Conservation (phyloP, 2,797 vertebrate species). For the Rhinogobio ventralis region DNA sequence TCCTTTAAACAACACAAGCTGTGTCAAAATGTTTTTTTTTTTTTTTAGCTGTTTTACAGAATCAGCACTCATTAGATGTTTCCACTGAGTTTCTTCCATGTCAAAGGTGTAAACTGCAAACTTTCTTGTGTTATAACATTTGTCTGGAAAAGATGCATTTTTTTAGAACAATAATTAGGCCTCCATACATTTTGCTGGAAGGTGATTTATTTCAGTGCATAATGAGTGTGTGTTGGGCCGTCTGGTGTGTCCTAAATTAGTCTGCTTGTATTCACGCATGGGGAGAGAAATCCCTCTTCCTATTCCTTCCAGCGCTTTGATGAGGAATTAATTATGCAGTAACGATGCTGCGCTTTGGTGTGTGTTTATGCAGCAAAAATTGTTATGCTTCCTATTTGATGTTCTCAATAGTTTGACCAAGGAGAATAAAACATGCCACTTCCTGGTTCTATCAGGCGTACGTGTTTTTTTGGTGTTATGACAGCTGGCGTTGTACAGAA, state of each 20-base stretch:
- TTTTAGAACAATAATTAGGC: constrained; percentile 42
- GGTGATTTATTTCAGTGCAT: constrained; percentile 51
- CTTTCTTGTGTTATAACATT: constrained; percentile 6
- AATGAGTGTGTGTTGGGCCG: constrained; percentile 45
- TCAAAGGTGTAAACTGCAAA: constrained; percentile 10
- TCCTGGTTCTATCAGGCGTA: neutral
- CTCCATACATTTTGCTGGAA: constrained; percentile 24
- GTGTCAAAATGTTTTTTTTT: neutral
- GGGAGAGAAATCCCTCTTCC: constrained; percentile 48
- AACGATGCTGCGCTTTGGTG: constrained; percentile 39
- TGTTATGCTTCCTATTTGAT: constrained; percentile 39
- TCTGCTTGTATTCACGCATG: constrained; percentile 35
- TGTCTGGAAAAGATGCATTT: constrained; percentile 3
- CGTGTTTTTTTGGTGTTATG: neutral
- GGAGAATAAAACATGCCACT: constrained; percentile 40
- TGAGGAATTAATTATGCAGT: constrained; percentile 58
- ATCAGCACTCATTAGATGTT: neutral
- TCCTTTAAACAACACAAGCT: neutral
- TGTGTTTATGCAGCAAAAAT: constrained; percentile 21
- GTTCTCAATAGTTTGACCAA: constrained; percentile 40
- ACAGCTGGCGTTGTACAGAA: constrained; percentile 15
- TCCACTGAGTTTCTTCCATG: constrained; percentile 1
- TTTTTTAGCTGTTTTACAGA: neutral
- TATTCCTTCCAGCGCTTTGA: constrained; percentile 57
- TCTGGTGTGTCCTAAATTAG: constrained; percentile 54